Base-by-base conservation (phyloP, 2,797 vertebrate species). In the Fringilla coelebs region DNA sequence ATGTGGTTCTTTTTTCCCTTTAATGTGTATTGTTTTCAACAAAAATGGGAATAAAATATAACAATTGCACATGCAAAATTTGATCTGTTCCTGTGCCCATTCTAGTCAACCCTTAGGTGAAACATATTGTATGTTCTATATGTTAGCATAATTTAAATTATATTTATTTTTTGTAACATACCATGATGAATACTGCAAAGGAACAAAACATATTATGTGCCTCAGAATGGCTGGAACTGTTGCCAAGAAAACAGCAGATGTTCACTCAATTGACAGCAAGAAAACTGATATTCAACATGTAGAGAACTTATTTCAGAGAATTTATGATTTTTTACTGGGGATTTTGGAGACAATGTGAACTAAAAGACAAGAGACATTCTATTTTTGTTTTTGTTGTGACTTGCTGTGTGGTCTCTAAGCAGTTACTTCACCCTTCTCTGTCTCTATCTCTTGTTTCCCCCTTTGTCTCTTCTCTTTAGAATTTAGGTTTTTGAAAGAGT, bases 181-280 rank as follows among this genome's bases (percentile, higher is more conserved):
- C 17, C 22, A 73, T 24, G 32, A 93, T 80, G 73, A 83, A 75
- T 88, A n/a, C 26, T 89, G 11, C 45, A 92, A 80, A 91, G n/a
- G 72, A 91, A 89, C 17, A 91, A 91, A 95, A 68, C 58, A n/a
- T 86, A 78, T 77, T 91, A 78, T 78, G 32, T 4, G 20, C 46
- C 70, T 67, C 58, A 86, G 92, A 94, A 89, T 85, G 61, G 11
- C 48, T 67, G 68, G 34, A 94, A 72, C 28, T 38, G 5, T 68
- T 88, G 89, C 93, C 90, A 92, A 86, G 58, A 95, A 94, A 96
- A 91, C 76, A 93, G 65, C 91, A 96, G 89, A 93, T 96, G 93
- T 93, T 93, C 79, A 55, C 31, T 91, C 54, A 79, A 70, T 26
- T 2, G 6, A 62, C 43, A 91, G 43, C 22, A 77, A 83, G 38